Evolutionary conservation across 2,888 invertebrate species (phyloP).

Genomic region (Heteromyza rotundicornis): DNA sequence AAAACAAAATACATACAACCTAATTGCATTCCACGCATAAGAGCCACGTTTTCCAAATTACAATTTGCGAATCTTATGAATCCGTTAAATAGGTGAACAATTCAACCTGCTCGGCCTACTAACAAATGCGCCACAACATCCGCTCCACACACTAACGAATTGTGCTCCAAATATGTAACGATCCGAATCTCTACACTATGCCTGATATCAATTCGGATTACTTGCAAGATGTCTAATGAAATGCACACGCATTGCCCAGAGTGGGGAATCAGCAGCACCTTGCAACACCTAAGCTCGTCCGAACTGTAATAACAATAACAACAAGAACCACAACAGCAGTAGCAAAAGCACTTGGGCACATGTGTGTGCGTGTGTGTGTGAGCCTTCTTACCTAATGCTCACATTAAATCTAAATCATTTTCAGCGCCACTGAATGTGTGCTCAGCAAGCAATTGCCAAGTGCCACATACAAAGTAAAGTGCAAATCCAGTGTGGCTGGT

Average conservation of each 20-base stretch:
- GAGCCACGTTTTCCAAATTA: background rate
- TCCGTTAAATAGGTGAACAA: background rate
- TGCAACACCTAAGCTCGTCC: background rate
- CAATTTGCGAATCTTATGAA: background rate
- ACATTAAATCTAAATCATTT: background rate
- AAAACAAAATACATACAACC: no score
- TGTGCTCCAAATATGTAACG: constrained; percentile 3
- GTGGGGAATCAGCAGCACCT: no score
- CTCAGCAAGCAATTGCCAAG: no score
- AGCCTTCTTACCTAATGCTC: background rate
- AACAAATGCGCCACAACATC: background rate
- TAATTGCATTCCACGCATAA: no score
- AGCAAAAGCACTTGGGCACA: no score
- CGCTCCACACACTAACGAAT: background rate
- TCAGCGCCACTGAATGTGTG: background rate
- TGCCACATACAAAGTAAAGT: no score
- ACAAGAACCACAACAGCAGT: no score
- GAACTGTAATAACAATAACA: background rate
- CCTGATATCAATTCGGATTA: background rate
- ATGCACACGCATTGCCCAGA: background rate
- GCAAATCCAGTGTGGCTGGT: no score
- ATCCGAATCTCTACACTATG: background rate
- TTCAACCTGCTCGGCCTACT: background rate
- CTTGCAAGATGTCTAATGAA: background rate
- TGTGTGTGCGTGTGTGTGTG: no score